Evolutionary conservation across 2,113 vertebrate species (phyloP).

Genomic region (Catharus bicknelli): DNA sequence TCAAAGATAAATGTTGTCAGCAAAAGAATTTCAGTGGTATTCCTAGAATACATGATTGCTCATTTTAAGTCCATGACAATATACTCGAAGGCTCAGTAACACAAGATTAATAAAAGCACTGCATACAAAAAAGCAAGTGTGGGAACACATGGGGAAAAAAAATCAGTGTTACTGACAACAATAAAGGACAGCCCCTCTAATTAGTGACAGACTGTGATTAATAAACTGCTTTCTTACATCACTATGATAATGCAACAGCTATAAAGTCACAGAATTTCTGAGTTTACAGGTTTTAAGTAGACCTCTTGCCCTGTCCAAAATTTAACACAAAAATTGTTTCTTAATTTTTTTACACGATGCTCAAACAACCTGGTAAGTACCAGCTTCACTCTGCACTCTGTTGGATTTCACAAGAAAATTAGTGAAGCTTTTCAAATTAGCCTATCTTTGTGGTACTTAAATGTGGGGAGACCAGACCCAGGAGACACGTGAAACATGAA

Average conservation of each 20-base stretch:
- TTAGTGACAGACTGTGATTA: background rate
- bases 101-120: background rate
- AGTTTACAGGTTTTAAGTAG: background rate
- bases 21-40: background rate
- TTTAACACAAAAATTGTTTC: background rate
- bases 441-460: background rate
- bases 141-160: background rate
- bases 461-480: background rate
- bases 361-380: background rate
- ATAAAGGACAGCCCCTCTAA: background rate
- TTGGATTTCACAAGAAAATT: background rate
- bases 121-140: background rate
- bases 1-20: background rate
- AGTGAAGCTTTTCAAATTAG: background rate
- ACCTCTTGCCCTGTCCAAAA: background rate
- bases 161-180: background rate
- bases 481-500: background rate
- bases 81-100: background rate
- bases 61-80: background rate
- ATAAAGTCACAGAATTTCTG: background rate
- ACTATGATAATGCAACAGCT: background rate
- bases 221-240: background rate
- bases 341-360: background rate
- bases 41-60: background rate
- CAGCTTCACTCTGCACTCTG: background rate